Conservation (phyloP, 2,797 vertebrate species). For the Morus bassanus region DNA sequence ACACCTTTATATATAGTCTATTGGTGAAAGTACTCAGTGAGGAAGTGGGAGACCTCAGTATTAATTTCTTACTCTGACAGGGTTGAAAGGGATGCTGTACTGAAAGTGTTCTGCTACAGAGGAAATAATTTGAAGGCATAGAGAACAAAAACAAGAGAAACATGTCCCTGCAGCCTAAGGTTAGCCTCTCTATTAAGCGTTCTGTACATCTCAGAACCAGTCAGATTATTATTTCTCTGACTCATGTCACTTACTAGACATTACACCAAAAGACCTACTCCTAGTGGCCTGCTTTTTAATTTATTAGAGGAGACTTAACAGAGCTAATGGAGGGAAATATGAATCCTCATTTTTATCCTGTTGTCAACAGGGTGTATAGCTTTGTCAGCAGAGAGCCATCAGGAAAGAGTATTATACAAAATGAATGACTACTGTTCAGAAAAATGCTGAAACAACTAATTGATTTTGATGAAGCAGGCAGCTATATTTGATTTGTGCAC, state of each 20-base stretch:
- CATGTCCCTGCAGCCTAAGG: background rate
- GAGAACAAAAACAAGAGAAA: background rate
- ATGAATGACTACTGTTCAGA: conserved; percentile 12
- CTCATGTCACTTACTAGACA: background rate
- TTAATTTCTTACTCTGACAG: conserved; percentile 35
- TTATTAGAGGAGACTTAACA: background rate
- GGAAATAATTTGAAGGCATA: background rate
- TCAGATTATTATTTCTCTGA: background rate
- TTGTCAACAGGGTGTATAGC: background rate
- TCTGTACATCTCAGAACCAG: background rate
- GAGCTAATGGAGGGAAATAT: background rate
- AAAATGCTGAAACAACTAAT: conserved; percentile 29
- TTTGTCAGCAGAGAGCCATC: conserved; percentile 26
- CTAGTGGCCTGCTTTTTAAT: background rate
- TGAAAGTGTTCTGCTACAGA: background rate
- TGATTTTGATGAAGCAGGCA: conserved; percentile 18
- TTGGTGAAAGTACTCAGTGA: conserved; percentile 30
- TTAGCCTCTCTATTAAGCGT: background rate
- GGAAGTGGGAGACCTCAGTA: conserved; percentile 57
- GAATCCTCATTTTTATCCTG: background rate
- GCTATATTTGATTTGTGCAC: background rate
- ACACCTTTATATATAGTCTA: conserved; percentile 50
- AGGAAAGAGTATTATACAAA: background rate
- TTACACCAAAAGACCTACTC: background rate
- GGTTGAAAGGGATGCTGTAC: background rate